These are phyloP conservation scores for Scaptomyza reducta DNA, from an alignment of 2,888 invertebrate genomes.

Conservation along the genomic window DNA sequence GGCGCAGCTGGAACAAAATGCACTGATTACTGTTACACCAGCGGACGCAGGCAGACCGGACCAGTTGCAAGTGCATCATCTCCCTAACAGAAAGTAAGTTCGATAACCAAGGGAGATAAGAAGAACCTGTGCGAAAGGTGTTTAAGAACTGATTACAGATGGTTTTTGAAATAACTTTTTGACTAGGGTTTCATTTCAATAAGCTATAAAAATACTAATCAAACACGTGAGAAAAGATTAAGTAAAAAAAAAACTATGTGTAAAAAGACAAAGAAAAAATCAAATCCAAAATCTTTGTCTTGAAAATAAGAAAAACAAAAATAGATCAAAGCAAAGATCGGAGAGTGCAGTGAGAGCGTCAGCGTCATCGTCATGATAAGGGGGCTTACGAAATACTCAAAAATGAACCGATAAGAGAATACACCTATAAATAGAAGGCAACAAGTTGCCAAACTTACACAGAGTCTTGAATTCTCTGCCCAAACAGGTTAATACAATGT, in stretches of 20 bases:
- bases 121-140: too few relatives aligned
- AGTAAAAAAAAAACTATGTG: too few relatives aligned
- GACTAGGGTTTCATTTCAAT: too few relatives aligned
- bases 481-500: constrained; percentile 56
- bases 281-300: background rate
- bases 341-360: too few relatives aligned
- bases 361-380: too few relatives aligned
- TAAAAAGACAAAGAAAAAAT: too few relatives aligned
- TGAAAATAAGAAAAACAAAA: constrained; percentile 22
- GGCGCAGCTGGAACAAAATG: background rate
- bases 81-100: constrained; percentile 1
- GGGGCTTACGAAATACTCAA: too few relatives aligned
- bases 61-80: background rate
- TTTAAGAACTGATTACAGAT: too few relatives aligned
- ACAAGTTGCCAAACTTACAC: constrained; percentile 18
- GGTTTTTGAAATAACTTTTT: too few relatives aligned
- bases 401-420: background rate
- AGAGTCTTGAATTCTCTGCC: constrained; percentile 23
- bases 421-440: constrained; percentile 57
- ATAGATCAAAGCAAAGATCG: constrained; percentile 6
- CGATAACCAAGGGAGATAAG: background rate
- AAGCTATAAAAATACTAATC: too few relatives aligned
- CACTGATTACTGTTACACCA: constrained; percentile 20
- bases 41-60: constrained; percentile 4
- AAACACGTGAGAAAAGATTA: too few relatives aligned